These are phyloP conservation scores for Chamaea fasciata DNA, from an alignment of 2,113 vertebrate species.

Conservation along the genomic window DNA sequence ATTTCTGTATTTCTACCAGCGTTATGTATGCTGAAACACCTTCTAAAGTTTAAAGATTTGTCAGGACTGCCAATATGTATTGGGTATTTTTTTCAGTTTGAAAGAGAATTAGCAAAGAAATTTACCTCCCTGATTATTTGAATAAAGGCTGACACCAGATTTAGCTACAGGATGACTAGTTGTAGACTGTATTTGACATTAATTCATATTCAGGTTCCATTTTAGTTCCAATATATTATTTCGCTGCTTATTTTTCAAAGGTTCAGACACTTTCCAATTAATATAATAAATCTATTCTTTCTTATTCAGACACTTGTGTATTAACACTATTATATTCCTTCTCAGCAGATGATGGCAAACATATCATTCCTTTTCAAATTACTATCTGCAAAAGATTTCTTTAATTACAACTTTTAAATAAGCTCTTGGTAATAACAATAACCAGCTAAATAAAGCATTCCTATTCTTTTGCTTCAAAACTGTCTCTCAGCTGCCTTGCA, in stretches of 20 bases:
- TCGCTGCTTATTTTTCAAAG: not conserved
- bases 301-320: not conserved
- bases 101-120: not conserved
- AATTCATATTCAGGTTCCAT: not conserved
- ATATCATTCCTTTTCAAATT: not conserved
- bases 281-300: not conserved
- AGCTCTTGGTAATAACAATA: slow-evolving; percentile 34
- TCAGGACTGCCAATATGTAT: not conserved
- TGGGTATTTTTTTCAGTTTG: not conserved
- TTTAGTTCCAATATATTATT: not conserved
- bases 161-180: not conserved
- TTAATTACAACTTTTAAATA: slow-evolving; percentile 58
- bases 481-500: slow-evolving; percentile 51
- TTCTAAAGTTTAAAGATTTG: not conserved
- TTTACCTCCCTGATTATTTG: not conserved
- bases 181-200: not conserved
- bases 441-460: slow-evolving; percentile 32
- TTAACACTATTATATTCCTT: not conserved
- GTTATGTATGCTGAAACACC: not conserved
- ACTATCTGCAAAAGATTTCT: not conserved
- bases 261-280: not conserved
- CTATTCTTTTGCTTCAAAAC: slow-evolving; percentile 39
- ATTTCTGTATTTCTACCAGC: not conserved
- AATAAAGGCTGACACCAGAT: not conserved
- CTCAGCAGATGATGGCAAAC: not conserved